Evolutionary conservation across 1,140 invertebrate species (phyloP).

Genomic region (Drosophila watanabei): DNA sequence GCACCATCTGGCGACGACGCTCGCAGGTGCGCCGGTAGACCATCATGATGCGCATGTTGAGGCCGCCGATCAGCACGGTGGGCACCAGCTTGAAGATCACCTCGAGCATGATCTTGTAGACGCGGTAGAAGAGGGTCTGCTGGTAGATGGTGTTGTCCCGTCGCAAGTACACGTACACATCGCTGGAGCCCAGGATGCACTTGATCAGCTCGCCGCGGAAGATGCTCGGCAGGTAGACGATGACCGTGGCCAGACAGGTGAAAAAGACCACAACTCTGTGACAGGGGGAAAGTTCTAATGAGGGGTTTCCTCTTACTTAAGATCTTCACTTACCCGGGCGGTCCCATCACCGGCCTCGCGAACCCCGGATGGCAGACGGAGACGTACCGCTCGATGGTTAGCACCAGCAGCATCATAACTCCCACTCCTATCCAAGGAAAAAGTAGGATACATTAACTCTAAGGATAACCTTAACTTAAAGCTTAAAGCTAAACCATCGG

Average conservation of each 20-base stretch:
- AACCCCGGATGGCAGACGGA: conserved; percentile 92
- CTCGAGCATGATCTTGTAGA: conserved; percentile 89
- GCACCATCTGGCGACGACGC: conserved; percentile 88
- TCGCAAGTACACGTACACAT: conserved; percentile 87
- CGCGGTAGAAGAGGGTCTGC: conserved; percentile 87
- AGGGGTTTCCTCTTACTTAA: not conserved
- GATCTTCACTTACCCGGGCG: conserved; percentile 85
- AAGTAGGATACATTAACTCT: not conserved
- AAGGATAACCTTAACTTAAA: not conserved
- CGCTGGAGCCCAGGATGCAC: conserved; percentile 86
- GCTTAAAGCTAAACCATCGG: not conserved
- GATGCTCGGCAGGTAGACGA: conserved; percentile 89
- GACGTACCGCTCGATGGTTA: conserved; percentile 92
- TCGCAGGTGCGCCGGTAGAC: conserved; percentile 90
- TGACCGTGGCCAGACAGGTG: conserved; percentile 88
- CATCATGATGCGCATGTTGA: conserved; percentile 90
- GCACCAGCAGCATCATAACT: conserved; percentile 92
- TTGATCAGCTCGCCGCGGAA: conserved; percentile 88
- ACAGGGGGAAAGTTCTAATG: not conserved
- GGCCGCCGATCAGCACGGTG: conserved; percentile 88
- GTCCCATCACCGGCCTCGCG: conserved; percentile 88
- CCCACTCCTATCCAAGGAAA: conserved; percentile 87
- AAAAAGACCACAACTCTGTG: conserved; percentile 87
- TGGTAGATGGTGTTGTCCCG: conserved; percentile 87
- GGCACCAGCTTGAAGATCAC: conserved; percentile 90